Base-by-base conservation (phyloP, 2,797 vertebrate species). In the Falco rusticolus region DNA sequence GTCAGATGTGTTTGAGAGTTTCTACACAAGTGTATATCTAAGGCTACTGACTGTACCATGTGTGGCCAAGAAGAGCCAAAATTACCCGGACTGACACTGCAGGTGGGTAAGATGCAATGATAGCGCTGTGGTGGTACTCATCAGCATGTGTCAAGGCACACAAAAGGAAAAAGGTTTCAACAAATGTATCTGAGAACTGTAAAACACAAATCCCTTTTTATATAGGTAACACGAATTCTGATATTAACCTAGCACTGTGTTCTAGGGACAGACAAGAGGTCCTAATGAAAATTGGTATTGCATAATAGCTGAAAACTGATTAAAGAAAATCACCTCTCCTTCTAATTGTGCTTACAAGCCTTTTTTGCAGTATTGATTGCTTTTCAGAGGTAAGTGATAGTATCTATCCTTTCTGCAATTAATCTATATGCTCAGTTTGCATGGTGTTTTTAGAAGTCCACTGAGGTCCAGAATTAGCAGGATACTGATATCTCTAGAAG, bases 341-440 rank as follows among this genome's bases (percentile, higher is more conserved):
- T 92, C 92, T 87, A 56, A 87, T 93, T 90, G 86, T 89, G 43
- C 74, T 87, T 95, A 76, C 84, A 83, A 77, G 86, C 56, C 56
- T 89, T 93, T 93, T 82, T 74, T 89, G 48, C 39, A 66, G 17
- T 66, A 87, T 66, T 65, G 87, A 76, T 90, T 92, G 43, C 87
- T 95, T 95, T 94, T 87, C 89, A 90, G 81, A 87, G 39, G n/a
- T 84, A 93, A 88, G 69, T 79, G 81, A 66, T 63, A 74, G 28
- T 65, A 65, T 79, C 74, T 89, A 31, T 66, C 87, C 25, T 84
- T 94, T 79, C 80, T 84, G 60, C 63, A 93, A 45, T 84, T 70
- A 93, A 77, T 82, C 70, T 13, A 2, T 84, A 74, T 29, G 5
- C 90, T 87, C 43, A 41, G 41, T 84, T 89, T 87, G 51, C 43